Base-by-base conservation (phyloP, 2,113 vertebrate genomes). In the Pelobates fuscus region DNA sequence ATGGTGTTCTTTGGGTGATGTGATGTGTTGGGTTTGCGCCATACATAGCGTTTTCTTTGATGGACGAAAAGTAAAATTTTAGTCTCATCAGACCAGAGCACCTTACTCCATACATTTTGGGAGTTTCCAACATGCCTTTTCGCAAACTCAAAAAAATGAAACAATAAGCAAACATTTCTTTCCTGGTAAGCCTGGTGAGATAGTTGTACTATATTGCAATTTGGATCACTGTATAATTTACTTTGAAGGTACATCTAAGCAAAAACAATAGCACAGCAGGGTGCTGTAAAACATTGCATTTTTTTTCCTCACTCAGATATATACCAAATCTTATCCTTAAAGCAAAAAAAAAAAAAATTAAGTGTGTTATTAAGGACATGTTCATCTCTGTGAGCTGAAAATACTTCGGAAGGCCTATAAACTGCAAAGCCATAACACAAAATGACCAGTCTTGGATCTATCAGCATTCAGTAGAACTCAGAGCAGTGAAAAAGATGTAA, bases 401-500 rank as follows among this genome's bases (percentile, higher is more conserved):
- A 72, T 37, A 27, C 18, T 12, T 54, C 41, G 15, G 11, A 46
- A 60, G 43, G 18, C 46, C 26, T 32, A 7, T 24, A 52, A 62
- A 72, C 70, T 63, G 20, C 44, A 54, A 54, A 37, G 18, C 43
- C 27, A 29, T 63, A 17, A 63, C 21, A 54, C 30, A 15, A 63
- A 72, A 63, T 63, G 59, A 63, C 44, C 43, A 71, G 27, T 15
- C 70, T 63, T 32, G 52, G 25, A 52, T 6, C 63, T 44, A 63
- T 18, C 59, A 54, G 17, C 41, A 54, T 18, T 41, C 57, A 25
- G 44, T 52, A 43, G 59, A 63, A 26, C 46, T 52, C 32, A 64
- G 41, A 63, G 59, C 70, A 7, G 70, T 54, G 59, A 17, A 23
- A 63, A 37, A 21, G 29, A 25, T n/a, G 26, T 64, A 72, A 72